A percentile compares a stretch with the other conserved stretches of the same genome.
Evolutionary conservation across 2,888 invertebrate species (phyloP).

Genomic region (Sturmia bella): DNA sequence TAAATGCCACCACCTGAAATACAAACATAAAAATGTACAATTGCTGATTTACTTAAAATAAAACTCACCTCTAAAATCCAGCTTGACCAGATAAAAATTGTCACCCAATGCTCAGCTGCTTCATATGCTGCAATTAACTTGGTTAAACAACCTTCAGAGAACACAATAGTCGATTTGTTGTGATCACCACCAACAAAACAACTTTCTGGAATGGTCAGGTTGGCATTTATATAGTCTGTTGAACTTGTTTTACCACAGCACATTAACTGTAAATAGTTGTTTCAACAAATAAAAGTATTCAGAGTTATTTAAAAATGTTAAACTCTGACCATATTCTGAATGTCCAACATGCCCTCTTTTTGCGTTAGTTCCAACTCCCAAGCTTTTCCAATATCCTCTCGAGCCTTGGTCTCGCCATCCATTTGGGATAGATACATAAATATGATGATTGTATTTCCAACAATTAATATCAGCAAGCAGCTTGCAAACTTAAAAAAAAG

Average conservation of each 20-base stretch:
- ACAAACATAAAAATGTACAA: constrained; percentile 2
- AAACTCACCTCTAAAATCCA: constrained; percentile 86
- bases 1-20: constrained; percentile 84
- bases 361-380: constrained; percentile 77
- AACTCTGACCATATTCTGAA: constrained; percentile 73
- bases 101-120: constrained; percentile 83
- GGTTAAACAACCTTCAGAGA: constrained; percentile 73
- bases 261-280: constrained; percentile 82
- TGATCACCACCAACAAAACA: constrained; percentile 71
- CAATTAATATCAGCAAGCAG: constrained; percentile 86
- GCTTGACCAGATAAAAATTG: constrained; percentile 86
- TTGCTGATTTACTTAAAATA: not conserved
- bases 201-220: constrained; percentile 73
- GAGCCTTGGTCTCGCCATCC: constrained; percentile 66
- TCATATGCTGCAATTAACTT: constrained; percentile 72
- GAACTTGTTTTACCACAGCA: constrained; percentile 77
- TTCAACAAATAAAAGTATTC: not conserved
- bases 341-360: constrained; percentile 72
- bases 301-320: not conserved
- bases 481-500: constrained; percentile 85
- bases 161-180: constrained; percentile 50
- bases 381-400: constrained; percentile 82
- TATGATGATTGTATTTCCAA: constrained; percentile 83
- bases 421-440: constrained; percentile 79
- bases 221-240: constrained; percentile 73